Conservation (phyloP, 2,888 invertebrate species). For the Cataglyphis albicans region DNA sequence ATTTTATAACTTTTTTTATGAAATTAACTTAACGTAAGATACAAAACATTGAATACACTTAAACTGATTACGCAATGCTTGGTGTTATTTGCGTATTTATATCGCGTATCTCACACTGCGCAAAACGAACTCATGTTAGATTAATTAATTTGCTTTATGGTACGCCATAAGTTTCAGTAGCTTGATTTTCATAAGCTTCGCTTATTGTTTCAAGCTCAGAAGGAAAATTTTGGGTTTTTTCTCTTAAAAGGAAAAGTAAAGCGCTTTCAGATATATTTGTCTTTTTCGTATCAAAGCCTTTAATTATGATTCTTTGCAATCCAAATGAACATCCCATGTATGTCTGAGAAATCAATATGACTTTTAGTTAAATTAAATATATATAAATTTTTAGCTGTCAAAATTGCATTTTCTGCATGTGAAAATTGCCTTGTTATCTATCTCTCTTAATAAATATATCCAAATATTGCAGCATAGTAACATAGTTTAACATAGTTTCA, state of each 20-base stretch:
- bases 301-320: conserved; percentile 58
- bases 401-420: neutral
- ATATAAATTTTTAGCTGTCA: neutral
- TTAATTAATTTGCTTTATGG: conserved; percentile 6
- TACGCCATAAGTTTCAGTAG: neutral
- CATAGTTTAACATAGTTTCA: conserved; percentile 9
- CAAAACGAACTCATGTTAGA: conserved; percentile 36
- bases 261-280: neutral
- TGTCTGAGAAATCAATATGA: neutral
- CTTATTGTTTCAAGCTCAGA: conserved; percentile 17
- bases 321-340: conserved; percentile 6
- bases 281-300: conserved; percentile 52
- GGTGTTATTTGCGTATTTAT: neutral
- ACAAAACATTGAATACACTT: conserved; percentile 19
- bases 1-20: neutral
- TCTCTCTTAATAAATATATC: neutral
- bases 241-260: conserved; percentile 61
- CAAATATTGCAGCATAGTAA: conserved; percentile 6
- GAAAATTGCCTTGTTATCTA: neutral
- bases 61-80: conserved; percentile 14
- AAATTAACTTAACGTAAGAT: neutral
- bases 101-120: conserved; percentile 3
- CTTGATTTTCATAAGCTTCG: neutral
- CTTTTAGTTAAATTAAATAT: conserved; percentile 19
- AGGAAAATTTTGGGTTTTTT: conserved; percentile 63